Conservation (phyloP, 1,140 invertebrate species). For the Penaeus chinensis region DNA sequence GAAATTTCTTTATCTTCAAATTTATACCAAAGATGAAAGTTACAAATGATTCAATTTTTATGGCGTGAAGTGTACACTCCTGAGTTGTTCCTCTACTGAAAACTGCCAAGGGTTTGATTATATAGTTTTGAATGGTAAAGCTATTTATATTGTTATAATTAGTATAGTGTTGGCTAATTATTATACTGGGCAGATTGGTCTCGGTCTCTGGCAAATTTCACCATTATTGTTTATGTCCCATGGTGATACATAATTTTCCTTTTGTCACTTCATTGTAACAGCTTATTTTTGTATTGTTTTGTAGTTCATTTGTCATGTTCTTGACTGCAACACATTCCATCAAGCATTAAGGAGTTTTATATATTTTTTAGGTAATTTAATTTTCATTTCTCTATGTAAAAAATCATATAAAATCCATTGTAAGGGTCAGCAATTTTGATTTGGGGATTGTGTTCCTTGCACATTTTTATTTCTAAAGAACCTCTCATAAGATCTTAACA, state of each 20-base stretch:
- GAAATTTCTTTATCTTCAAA: slow-evolving; percentile 29
- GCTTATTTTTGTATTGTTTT: slow-evolving; percentile 50
- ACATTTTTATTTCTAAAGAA: neutral
- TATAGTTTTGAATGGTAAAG: slow-evolving; percentile 58
- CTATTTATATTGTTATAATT: slow-evolving; percentile 61
- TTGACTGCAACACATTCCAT: slow-evolving; percentile 50
- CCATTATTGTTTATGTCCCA: slow-evolving; percentile 54
- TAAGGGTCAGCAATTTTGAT: slow-evolving; percentile 37
- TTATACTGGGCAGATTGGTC: slow-evolving; percentile 45
- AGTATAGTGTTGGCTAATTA: slow-evolving; percentile 58
- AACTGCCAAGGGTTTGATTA: slow-evolving; percentile 55
- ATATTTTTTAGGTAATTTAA: neutral
- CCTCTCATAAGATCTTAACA: neutral
- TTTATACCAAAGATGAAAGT: slow-evolving; percentile 43
- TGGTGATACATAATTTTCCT: slow-evolving; percentile 37
- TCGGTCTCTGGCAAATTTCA: slow-evolving; percentile 46
- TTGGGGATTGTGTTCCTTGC: slow-evolving; percentile 1
- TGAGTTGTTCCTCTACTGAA: slow-evolving; percentile 43
- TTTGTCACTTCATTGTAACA: slow-evolving; percentile 37
- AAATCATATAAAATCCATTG: too few species aligned
- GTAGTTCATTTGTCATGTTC: slow-evolving; percentile 23
- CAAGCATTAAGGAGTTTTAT: slow-evolving; percentile 21
- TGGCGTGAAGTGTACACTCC: slow-evolving; percentile 26
- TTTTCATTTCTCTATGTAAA: neutral
- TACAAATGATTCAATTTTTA: slow-evolving; percentile 41